phyloP scores from a whole-genome alignment of 2,113 vertebrate species.

The Archilochus colubris region DNA sequence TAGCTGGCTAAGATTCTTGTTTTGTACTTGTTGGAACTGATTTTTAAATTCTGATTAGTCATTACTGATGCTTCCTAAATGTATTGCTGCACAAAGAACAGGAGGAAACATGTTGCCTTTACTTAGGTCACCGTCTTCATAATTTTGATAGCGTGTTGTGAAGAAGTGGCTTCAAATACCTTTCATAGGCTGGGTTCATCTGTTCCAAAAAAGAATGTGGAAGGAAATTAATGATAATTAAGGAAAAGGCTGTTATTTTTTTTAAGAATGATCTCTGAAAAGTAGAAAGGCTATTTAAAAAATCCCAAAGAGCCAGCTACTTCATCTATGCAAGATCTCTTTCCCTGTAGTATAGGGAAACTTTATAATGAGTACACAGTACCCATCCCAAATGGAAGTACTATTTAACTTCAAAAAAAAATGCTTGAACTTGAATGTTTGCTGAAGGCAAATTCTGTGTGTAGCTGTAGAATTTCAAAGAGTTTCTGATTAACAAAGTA shows the following conservation, averaged over 20 bases:
- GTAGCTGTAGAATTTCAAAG: conserved; percentile 33
- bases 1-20: background rate
- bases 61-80: conserved; percentile 21
- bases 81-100: background rate
- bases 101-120: background rate
- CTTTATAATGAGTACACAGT: background rate
- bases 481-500: background rate
- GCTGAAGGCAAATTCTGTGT: conserved; percentile 17
- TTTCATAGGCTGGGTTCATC: conserved; percentile 76
- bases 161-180: conserved; percentile 77
- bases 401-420: conserved; percentile 12
- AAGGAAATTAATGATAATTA: conserved; percentile 15
- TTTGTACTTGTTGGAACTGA: background rate
- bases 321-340: background rate
- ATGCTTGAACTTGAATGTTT: background rate
- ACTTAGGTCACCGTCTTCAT: conserved; percentile 29
- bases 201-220: conserved; percentile 58
- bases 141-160: conserved; percentile 70
- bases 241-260: background rate
- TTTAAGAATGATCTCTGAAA: background rate
- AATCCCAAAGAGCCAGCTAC: background rate
- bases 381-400: background rate
- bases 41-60: conserved; percentile 54
- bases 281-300: background rate
- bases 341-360: background rate